phyloP scores from a whole-genome alignment of 2,888 invertebrate genomes.

The Andrena dorsata region DNA sequence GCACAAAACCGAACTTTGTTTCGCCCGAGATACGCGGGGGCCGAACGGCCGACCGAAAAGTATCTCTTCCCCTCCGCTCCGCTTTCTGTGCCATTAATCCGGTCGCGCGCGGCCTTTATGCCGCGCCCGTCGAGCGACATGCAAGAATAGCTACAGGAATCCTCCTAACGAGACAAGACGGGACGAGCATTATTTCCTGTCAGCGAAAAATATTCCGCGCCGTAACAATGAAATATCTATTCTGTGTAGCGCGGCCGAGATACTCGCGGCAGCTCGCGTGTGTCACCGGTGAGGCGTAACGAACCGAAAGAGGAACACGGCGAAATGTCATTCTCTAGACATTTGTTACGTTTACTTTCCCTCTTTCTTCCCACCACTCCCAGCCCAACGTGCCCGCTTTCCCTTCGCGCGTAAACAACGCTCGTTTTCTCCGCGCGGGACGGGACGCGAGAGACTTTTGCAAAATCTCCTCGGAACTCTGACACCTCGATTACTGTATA shows the following conservation, averaged over 20 bases:
- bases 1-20: constrained; percentile 38
- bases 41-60: constrained; percentile 47
- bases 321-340: constrained; percentile 22
- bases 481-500: background rate
- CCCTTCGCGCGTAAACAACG: background rate
- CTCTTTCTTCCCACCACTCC: background rate
- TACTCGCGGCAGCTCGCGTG: constrained; percentile 7
- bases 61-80: constrained; percentile 5
- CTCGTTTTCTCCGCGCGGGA: background rate
- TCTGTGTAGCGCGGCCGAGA: constrained; percentile 23
- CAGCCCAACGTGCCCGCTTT: background rate
- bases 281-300: constrained; percentile 37
- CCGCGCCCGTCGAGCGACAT: constrained; percentile 32
- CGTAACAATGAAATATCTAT: constrained; percentile 57
- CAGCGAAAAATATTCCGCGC: constrained; percentile 58
- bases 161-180: constrained; percentile 56
- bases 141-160: constrained; percentile 49
- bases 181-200: constrained; percentile 57
- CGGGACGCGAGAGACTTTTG: background rate
- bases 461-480: background rate
- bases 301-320: constrained; percentile 39
- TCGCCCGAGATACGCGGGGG: constrained; percentile 19
- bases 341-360: constrained; percentile 11
- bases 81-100: constrained; percentile 57
- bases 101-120: constrained; percentile 32